Base-by-base conservation (phyloP, 2,888 invertebrate species). In the Leptinotarsa juncta region DNA sequence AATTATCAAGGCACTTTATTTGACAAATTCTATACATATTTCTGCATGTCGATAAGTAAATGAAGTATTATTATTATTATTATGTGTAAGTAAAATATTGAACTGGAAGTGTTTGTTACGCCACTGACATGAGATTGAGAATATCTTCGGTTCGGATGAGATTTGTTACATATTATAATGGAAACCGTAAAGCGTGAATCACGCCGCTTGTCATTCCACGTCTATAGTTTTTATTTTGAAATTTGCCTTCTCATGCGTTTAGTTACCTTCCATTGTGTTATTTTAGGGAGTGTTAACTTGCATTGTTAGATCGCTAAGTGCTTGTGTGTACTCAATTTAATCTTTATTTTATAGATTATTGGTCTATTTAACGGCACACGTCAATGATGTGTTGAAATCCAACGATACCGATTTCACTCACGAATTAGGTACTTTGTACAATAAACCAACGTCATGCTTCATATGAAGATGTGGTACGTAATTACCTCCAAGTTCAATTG, bases 121-220 rank as follows among this genome's bases (percentile, higher is more conserved):
- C 65, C 60, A 71, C 65, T 71, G 71, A 71, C 20, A 57, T 20
- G 23, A 57, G 20, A 57, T 57, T 32, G 71, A 71, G 68, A 73
- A 73, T 73, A 73, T 73, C 73, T 73, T 73, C 66, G 73, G 70
- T 20, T 66, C 73, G 73, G 73, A 70, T 50, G 67, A 78, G 77
- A 77, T 80, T 77, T 80, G 75, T 78, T 73, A 75, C 81, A 82
- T 81, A 81, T 81, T 84, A 84, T 85, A 84, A 84, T 83, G 84
- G 83, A 83, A 84, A 84, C 83, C 84, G 83, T 81, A 78, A 81
- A 84, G 83, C 84, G 85, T 84, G 83, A 85, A 83, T 81, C 84
- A 83, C 81, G 83, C 83, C 81, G 84, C 85, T 82, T 84, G 85
- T 84, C 85, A 84, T 83, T 85, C 83, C 81, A 76, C 80, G 82